Evolutionary conservation across 2,888 invertebrate genomes (phyloP).

Genomic region (Heliconius charithonia): DNA sequence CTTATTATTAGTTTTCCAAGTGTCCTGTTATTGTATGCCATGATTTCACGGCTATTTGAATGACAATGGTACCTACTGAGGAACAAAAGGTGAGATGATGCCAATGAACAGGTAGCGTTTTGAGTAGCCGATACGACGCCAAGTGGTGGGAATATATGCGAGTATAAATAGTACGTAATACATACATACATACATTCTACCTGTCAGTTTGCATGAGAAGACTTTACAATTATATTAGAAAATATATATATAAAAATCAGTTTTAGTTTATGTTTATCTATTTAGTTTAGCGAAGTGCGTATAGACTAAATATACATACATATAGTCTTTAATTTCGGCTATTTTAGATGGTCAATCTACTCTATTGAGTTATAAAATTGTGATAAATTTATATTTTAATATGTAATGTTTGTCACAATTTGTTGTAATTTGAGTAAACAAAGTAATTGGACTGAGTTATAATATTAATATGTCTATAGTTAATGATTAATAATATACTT

Average conservation of each 20-base stretch:
- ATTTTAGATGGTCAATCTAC: no score
- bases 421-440: no score
- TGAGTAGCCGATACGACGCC: slow-evolving; percentile 20
- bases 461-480: no score
- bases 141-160: neutral
- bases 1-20: slow-evolving; percentile 25
- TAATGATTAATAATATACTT: no score
- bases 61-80: slow-evolving; percentile 56
- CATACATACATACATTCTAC: neutral
- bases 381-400: no score
- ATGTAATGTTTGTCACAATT: no score
- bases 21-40: slow-evolving; percentile 34
- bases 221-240: neutral
- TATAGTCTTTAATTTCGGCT: no score
- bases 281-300: no score
- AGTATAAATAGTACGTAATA: neutral
- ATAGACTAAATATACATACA: no score
- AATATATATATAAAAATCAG: neutral
- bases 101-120: slow-evolving; percentile 44
- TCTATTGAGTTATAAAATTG: no score
- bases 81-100: slow-evolving; percentile 49
- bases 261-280: neutral
- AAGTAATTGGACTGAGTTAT: no score
- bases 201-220: neutral
- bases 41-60: slow-evolving; percentile 58